Evolutionary conservation across 1,140 invertebrate genomes (phyloP).

Genomic region (Melanaphis sacchari): DNA sequence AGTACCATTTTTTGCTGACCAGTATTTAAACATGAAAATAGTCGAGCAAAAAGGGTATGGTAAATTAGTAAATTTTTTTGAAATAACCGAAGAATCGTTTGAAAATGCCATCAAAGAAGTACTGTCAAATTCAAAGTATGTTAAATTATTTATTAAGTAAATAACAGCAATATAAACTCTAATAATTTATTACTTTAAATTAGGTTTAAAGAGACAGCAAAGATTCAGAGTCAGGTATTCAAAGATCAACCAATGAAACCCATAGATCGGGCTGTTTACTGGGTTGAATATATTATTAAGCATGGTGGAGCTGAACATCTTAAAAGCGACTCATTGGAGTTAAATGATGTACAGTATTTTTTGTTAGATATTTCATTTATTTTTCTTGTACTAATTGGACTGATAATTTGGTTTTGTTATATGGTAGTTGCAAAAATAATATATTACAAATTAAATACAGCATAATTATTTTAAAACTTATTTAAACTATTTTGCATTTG

Average conservation of each 20-base stretch:
- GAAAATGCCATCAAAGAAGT: slow-evolving; percentile 32
- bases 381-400: background rate
- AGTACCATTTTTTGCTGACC: slow-evolving; percentile 64
- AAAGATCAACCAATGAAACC: slow-evolving; percentile 64
- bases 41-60: slow-evolving; percentile 62
- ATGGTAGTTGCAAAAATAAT: background rate
- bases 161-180: background rate
- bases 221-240: slow-evolving; percentile 60
- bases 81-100: slow-evolving; percentile 45
- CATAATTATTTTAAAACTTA: background rate
- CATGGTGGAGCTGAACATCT: slow-evolving; percentile 64
- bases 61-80: slow-evolving; percentile 39
- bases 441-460: background rate
- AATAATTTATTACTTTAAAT: background rate
- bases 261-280: slow-evolving; percentile 66
- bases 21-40: slow-evolving; percentile 62
- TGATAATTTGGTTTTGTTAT: background rate
- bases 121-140: slow-evolving; percentile 26
- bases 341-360: slow-evolving; percentile 60
- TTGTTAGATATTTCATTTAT: slow-evolving; percentile 59
- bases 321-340: slow-evolving; percentile 59
- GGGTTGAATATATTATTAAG: slow-evolving; percentile 69
- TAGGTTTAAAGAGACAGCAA: slow-evolving; percentile 63
- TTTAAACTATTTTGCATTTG: background rate
- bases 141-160: background rate